phyloP scores from a whole-genome alignment of 2,888 invertebrate genomes.

The Rhagium mordax region DNA sequence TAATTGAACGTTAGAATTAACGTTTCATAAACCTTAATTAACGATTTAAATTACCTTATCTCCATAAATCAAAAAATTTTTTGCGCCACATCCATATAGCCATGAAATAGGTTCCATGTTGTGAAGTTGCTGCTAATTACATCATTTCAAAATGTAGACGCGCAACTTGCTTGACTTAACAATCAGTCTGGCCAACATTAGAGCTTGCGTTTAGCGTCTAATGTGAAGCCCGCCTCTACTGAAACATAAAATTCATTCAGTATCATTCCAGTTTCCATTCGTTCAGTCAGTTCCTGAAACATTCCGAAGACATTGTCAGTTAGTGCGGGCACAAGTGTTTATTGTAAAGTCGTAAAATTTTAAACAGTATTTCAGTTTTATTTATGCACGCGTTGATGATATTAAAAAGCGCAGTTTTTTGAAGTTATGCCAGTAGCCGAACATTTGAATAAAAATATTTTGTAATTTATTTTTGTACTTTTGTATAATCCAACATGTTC shows the following conservation, averaged over 20 bases:
- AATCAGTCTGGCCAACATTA: conserved; percentile 35
- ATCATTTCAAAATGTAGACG: conserved; percentile 46
- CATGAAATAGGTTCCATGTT: not conserved
- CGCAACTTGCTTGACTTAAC: conserved; percentile 31
- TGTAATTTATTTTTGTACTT: conserved; percentile 41
- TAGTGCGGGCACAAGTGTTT: conserved; percentile 29
- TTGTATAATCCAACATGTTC: conserved; percentile 60
- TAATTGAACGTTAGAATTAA: too few relatives aligned
- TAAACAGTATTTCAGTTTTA: too few relatives aligned
- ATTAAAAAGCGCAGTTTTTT: conserved; percentile 55
- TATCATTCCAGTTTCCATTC: conserved; percentile 43
- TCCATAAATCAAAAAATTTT: not conserved
- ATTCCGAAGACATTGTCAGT: conserved; percentile 42
- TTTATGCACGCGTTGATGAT: conserved; percentile 54
- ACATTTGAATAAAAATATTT: not conserved
- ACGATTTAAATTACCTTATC: not conserved
- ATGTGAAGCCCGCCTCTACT: conserved; percentile 31
- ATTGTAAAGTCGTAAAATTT: conserved; percentile 21
- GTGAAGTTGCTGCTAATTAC: conserved; percentile 23
- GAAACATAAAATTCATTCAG: conserved; percentile 44
- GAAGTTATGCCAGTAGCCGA: conserved; percentile 43
- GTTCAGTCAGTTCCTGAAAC: conserved; percentile 46
- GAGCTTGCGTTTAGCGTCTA: conserved; percentile 36
- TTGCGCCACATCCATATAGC: not conserved
- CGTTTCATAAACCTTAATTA: not conserved